Base-by-base conservation (phyloP, 2,113 vertebrate genomes). In the Vombatus ursinus region DNA sequence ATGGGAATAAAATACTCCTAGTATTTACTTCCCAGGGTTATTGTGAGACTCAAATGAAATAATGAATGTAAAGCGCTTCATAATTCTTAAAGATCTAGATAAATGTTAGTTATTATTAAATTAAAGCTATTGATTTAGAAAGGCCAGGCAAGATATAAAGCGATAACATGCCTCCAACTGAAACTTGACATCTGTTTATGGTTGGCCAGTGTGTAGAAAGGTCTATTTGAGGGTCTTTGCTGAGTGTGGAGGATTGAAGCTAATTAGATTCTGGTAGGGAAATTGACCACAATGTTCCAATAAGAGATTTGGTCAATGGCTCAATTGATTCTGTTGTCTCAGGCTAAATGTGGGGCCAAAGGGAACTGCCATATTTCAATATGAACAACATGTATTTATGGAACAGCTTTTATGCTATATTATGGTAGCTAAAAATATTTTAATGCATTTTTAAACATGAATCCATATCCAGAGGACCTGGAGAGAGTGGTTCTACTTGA, bases 391-490 rank as follows among this genome's bases (percentile, higher is more conserved):
- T 91, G 10, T 52, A 91, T 89, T 48, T 92, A 53, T 3, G 1
- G 48, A 14, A 5, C 2, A 91, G 37, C 23, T 93, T 25, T 51
- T 92, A 50, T 37, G 37, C 5, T 77, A 90, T 93, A 52, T 94
- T 89, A 53, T 68, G 89, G 57, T 23, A 49, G 52, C 89, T 53
- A 54, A 91, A 47, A 68, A 94, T 47, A 91, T 48, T 31, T 28
- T 26, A 50, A 95, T 96, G 68, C 49, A 91, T 54, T 94, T 96
- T 95, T 93, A 93, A 95, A 92, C 68, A 92, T 68, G 26, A 94
- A 3, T 92, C 89, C 52, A 50, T 90, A 49, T 47, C 53, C 48
- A 92, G 12, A 53, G 53, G 49, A 50, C 44, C 89, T 96, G 25
- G 2, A 93, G 89, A 92, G 22, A 94, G 28, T 91, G 8, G 10